A percentile compares a stretch with the other conserved stretches of the same genome.
Evolutionary conservation across 2,797 vertebrate genomes (phyloP).

Genomic region (Myotis myotis): DNA sequence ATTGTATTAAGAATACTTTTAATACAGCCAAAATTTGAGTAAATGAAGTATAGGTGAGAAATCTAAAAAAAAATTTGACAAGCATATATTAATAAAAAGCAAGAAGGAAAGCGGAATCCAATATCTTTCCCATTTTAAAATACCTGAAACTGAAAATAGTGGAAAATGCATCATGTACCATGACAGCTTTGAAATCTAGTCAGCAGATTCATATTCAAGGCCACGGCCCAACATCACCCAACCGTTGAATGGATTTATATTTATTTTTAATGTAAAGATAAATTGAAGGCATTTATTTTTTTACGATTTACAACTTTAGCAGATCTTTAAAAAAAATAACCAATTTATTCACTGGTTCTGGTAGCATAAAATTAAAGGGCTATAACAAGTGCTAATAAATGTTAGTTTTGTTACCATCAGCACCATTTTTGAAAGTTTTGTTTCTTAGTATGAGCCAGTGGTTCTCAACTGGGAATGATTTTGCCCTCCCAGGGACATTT

Average conservation of each 20-base stretch:
- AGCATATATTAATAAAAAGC: not conserved
- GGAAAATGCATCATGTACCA: not conserved
- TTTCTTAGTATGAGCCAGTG: not conserved
- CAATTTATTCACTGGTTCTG: not conserved
- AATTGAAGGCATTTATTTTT: not conserved
- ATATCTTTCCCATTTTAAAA: not conserved
- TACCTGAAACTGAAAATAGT: not conserved
- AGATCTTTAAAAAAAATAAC: not conserved
- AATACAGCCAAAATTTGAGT: not conserved
- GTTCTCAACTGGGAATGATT: not conserved
- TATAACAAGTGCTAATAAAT: not conserved
- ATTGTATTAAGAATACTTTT: not conserved
- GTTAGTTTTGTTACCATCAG: not conserved
- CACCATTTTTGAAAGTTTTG: not conserved
- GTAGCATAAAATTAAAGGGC: not conserved
- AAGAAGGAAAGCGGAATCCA: constrained; percentile 20
- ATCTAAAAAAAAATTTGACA: not conserved
- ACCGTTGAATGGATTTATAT: not conserved
- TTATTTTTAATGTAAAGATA: not conserved
- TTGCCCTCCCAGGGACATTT: not conserved
- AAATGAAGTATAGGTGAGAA: not conserved
- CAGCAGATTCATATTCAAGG: not conserved
- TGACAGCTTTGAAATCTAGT: not conserved
- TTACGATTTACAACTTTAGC: not conserved
- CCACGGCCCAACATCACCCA: not conserved